A percentile compares a stretch with the other conserved stretches of the same genome.
Evolutionary conservation across 2,797 vertebrate species (phyloP).

Genomic region (Setipinna tenuifilis): DNA sequence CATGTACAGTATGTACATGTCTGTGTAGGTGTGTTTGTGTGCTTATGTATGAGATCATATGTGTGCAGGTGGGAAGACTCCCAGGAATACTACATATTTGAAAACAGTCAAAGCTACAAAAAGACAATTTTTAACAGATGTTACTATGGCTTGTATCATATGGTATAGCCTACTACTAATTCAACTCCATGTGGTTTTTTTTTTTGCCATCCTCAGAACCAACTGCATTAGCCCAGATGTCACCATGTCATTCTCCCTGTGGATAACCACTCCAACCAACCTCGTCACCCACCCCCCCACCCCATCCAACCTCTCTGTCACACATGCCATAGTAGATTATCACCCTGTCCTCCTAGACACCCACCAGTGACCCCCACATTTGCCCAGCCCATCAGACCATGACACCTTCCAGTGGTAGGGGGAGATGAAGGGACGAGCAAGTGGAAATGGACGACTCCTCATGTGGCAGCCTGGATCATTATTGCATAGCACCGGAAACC

Average conservation of each 20-base stretch:
- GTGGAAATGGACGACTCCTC: not conserved
- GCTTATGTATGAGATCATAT: not conserved
- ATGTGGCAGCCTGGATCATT: not conserved
- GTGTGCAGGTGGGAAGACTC: not conserved
- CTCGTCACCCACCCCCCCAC: no score
- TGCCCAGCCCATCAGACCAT: not conserved
- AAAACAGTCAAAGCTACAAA: not conserved
- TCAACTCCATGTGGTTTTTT: not conserved
- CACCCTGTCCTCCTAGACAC: not conserved
- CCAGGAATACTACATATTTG: not conserved
- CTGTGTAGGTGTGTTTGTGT: not conserved
- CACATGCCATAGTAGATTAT: constrained; percentile 12
- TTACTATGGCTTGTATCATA: no score
- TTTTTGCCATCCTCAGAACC: not conserved
- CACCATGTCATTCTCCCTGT: constrained; percentile 10
- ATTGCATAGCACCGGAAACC: not conserved
- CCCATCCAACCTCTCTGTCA: not conserved
- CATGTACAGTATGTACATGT: not conserved
- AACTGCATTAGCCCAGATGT: not conserved
- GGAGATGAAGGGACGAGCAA: not conserved
- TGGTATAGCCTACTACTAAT: no score
- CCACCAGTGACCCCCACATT: not conserved
- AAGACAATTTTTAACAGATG: no score
- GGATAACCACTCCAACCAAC: not conserved
- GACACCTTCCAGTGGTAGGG: not conserved